Conservation (phyloP, 2,797 vertebrate genomes). For the Spheniscus humboldti region DNA sequence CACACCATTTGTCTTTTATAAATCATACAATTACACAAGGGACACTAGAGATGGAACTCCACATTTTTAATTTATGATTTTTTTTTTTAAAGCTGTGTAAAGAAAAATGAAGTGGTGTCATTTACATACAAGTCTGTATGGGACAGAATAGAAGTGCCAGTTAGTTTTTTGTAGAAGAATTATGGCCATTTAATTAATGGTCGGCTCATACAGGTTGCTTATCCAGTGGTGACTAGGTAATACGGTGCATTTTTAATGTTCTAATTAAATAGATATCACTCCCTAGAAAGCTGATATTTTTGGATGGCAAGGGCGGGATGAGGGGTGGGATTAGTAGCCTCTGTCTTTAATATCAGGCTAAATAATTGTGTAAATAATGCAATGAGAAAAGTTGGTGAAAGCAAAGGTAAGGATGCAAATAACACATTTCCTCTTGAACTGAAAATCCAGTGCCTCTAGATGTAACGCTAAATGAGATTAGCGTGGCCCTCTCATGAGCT, state of each 20-base stretch:
- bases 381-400: slow-evolving; percentile 14
- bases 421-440: background rate
- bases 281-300: slow-evolving; percentile 63
- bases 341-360: slow-evolving; percentile 60
- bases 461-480: background rate
- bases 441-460: slow-evolving; percentile 65
- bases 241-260: slow-evolving; percentile 60
- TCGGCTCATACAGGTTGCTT: slow-evolving; percentile 74
- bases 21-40: slow-evolving; percentile 75
- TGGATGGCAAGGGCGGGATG: background rate
- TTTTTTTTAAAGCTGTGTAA: slow-evolving; percentile 76
- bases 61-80: slow-evolving; percentile 83
- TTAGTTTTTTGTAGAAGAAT: slow-evolving; percentile 73
- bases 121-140: slow-evolving; percentile 74
- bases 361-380: slow-evolving; percentile 62
- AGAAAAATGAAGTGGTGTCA: slow-evolving; percentile 77
- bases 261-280: slow-evolving; percentile 56
- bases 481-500: background rate
- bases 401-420: background rate
- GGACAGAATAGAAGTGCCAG: slow-evolving; percentile 81
- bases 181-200: slow-evolving; percentile 70
- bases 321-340: background rate
- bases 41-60: slow-evolving; percentile 76
- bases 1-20: slow-evolving; percentile 80
- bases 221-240: slow-evolving; percentile 68